phyloP scores from a whole-genome alignment of 2,113 vertebrate species.

The Salvelinus sp. region DNA sequence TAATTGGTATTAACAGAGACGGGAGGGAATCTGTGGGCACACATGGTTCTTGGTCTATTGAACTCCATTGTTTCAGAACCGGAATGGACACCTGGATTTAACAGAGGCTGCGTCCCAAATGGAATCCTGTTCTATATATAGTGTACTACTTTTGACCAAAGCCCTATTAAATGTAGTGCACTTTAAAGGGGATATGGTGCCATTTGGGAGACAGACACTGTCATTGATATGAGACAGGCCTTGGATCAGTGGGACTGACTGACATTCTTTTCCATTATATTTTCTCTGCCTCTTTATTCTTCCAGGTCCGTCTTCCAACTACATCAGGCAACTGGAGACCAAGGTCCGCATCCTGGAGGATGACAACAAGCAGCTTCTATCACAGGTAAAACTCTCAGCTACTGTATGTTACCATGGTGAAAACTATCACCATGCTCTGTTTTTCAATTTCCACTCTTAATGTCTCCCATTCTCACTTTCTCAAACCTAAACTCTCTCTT shows the following conservation, averaged over 20 bases:
- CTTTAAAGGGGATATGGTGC: not conserved
- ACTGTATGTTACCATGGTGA: no score
- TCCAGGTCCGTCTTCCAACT: conserved; percentile 80
- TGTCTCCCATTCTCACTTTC: no score
- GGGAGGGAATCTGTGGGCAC: not conserved
- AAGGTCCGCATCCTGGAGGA: conserved; percentile 85
- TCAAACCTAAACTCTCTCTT: not conserved
- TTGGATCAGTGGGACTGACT: not conserved
- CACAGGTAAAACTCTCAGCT: conserved; percentile 70
- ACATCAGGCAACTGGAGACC: conserved; percentile 84
- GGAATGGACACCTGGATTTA: not conserved
- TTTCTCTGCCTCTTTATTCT: conserved; percentile 18
- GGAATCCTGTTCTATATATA: no score
- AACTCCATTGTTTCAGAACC: not conserved
- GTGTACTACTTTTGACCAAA: no score
- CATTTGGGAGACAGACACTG: not conserved
- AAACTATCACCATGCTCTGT: not conserved
- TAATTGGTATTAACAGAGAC: not conserved
- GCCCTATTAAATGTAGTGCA: no score
- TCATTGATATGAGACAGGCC: not conserved
- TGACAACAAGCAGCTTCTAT: conserved; percentile 78
- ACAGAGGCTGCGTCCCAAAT: no score
- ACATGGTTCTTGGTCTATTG: not conserved
- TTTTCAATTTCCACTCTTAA: not conserved
- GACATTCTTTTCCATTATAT: conserved; percentile 2